Evolutionary conservation across 2,888 invertebrate species (phyloP).

Genomic region (Rhagonycha lutea): DNA sequence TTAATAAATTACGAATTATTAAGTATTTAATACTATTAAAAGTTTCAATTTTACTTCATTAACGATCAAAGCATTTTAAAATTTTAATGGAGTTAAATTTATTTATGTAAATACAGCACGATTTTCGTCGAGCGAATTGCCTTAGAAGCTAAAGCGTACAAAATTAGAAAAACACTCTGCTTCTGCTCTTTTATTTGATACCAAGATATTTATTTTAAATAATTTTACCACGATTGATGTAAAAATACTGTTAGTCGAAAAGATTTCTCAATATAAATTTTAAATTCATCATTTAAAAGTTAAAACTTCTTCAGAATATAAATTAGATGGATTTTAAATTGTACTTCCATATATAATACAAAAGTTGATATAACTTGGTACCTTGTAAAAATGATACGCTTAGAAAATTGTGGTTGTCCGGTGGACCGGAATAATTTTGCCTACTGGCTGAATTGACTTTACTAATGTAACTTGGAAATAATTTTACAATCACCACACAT

Average conservation of each 20-base stretch:
- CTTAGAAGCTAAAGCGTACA: neutral
- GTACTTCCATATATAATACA: constrained; percentile 40
- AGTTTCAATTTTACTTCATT: neutral
- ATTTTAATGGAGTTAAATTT: neutral
- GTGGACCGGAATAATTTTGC: constrained; percentile 39
- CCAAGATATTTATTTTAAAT: neutral
- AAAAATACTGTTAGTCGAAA: neutral
- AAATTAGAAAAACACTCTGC: neutral
- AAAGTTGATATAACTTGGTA: constrained; percentile 29
- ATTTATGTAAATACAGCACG: neutral
- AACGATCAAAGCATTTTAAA: neutral
- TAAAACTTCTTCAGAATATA: neutral
- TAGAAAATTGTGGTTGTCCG: constrained; percentile 34
- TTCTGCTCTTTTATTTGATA: neutral
- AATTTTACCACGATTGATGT: neutral
- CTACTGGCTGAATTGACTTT: constrained; percentile 39
- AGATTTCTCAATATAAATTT: neutral
- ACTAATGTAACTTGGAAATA: constrained; percentile 38
- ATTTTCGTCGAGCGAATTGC: neutral
- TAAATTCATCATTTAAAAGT: neutral
- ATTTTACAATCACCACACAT: constrained; percentile 36
- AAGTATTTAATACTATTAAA: neutral
- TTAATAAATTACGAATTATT: neutral
- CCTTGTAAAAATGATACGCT: constrained; percentile 6
- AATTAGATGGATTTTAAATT: constrained; percentile 31